Base-by-base conservation (phyloP, 2,113 vertebrate genomes). In the Eptesicus fuscus region DNA sequence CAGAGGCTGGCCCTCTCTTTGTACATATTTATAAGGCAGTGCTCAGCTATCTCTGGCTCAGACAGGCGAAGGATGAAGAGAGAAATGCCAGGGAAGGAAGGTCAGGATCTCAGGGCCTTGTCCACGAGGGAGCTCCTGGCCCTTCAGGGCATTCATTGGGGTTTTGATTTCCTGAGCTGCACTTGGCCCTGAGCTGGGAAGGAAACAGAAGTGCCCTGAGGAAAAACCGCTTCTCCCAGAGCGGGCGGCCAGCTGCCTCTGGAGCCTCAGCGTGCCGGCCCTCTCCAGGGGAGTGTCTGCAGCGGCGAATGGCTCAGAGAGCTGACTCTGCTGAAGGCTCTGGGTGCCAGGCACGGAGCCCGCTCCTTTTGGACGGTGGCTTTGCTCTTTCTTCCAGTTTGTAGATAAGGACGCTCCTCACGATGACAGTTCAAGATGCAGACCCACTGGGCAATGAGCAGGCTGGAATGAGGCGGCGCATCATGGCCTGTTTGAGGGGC, bases 311-410 rank as follows among this genome's bases (percentile, higher is more conserved):
- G 2, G 8, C 17, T 20, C 70, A 4, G 40, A 30, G 32, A 76
- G 61, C 32, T 42, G 42, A 8, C 9, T 22, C 25, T 51, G 32
- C 0, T 5, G 44, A 18, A 9, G 1, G 9, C 63, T 23, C 35
- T 5, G 13, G 69, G 9, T 11, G 18, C 1, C n/a, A 20, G 16
- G 14, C 0, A 4, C 53, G 3, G 7, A 3, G 51, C 13, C 20
- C 2, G 1, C n/a, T 9, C 25, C 37, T 65, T 35, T 23, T n/a
- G 2, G 49, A 25, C 11, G 14, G 37, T 5, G 9, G 0, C 3
- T 0, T n/a, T 0, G 1, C 35, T 22, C 17, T 35, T 32, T 2
- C 56, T 22, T 10, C 73, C 22, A 0, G 23, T 32, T 0, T 22
- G 49, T 5, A 4, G 61, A 28, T 4, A 10, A 93, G 42, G 76